Evolutionary conservation across 2,113 vertebrate genomes (phyloP).

Genomic region (Calonectris borealis): DNA sequence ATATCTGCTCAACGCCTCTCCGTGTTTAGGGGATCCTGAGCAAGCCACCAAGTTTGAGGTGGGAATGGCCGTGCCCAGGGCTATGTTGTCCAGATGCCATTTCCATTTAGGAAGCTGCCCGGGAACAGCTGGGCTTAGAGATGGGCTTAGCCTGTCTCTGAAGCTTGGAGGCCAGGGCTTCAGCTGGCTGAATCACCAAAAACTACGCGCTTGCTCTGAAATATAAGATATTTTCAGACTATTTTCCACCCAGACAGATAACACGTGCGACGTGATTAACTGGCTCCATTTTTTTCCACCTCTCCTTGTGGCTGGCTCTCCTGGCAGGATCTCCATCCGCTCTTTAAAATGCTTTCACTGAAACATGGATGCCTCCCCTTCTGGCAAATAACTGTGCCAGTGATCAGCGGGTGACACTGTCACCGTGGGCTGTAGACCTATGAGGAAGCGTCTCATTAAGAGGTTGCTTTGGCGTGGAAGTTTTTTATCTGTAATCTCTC

Average conservation of each 20-base stretch:
- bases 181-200: neutral
- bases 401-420: neutral
- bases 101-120: neutral
- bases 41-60: neutral
- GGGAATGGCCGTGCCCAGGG: neutral
- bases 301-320: neutral
- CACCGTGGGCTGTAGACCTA: neutral
- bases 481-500: neutral
- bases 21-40: neutral
- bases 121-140: neutral
- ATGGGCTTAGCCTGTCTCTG: neutral
- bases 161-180: neutral
- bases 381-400: neutral
- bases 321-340: neutral
- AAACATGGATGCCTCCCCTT: neutral
- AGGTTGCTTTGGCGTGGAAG: neutral
- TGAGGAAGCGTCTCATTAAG: neutral
- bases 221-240: neutral
- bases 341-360: neutral
- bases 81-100: neutral
- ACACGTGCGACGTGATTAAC: constrained; percentile 2
- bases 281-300: neutral
- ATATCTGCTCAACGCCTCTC: fast-evolving
- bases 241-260: neutral
- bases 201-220: neutral